Evolutionary conservation across 2,113 vertebrate genomes (phyloP).

Genomic region (Epinephelus lanceolatus): DNA sequence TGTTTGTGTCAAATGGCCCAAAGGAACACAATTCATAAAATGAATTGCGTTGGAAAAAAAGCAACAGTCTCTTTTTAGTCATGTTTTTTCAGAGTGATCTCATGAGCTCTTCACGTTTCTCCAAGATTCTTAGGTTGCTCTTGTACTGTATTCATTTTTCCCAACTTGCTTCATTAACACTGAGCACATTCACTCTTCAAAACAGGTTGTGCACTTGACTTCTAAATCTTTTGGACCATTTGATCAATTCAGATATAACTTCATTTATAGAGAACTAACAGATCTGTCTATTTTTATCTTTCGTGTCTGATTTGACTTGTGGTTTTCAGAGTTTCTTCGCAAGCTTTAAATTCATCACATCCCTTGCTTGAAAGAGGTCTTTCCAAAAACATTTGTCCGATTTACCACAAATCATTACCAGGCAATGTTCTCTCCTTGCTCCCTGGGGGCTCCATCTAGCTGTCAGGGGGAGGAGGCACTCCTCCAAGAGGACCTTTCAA

Average conservation of each 20-base stretch:
- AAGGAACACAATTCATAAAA: slow-evolving; percentile 8
- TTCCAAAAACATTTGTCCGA: slow-evolving; percentile 85
- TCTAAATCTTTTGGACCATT: not conserved
- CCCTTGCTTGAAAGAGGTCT: slow-evolving; percentile 67
- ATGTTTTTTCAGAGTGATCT: slow-evolving; percentile 5
- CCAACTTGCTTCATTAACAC: not conserved
- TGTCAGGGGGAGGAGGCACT: slow-evolving; percentile 74
- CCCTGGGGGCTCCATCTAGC: slow-evolving; percentile 84
- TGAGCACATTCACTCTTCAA: not conserved
- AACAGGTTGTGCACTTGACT: not conserved
- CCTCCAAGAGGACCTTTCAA: slow-evolving; percentile 84
- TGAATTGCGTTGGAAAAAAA: slow-evolving; percentile 37
- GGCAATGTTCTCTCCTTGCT: slow-evolving; percentile 74
- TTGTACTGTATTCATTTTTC: not conserved
- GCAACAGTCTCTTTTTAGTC: not conserved
- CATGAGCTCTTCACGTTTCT: not conserved
- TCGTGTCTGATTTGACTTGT: not conserved
- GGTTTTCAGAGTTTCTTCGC: slow-evolving; percentile 16
- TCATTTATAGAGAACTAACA: not conserved
- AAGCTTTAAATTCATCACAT: slow-evolving; percentile 71
- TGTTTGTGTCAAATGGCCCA: not conserved
- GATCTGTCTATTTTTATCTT: not conserved
- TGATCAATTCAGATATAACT: not conserved
- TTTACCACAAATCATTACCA: slow-evolving; percentile 86
- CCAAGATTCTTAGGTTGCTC: not conserved